Percentiles rank a stretch among this genome's conserved stretches.
These are phyloP conservation scores for Priocnemis perturbator DNA, from an alignment of 2,888 invertebrate species.

Conservation along the genomic window DNA sequence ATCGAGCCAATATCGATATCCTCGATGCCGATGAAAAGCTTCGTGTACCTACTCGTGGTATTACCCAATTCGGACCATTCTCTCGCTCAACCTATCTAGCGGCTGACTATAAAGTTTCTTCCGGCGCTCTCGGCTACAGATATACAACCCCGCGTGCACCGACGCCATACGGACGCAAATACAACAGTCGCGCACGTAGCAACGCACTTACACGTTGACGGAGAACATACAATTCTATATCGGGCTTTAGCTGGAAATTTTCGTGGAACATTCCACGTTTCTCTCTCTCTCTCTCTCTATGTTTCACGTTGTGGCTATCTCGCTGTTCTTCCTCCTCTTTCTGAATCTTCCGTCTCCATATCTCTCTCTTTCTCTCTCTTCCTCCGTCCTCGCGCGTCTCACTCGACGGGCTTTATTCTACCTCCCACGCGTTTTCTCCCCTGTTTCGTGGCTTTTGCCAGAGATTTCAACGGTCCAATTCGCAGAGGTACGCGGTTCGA, in stretches of 20 bases:
- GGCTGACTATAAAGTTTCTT: slow-evolving; percentile 12
- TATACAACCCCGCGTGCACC: background rate
- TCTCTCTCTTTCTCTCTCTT: slow-evolving; percentile 20
- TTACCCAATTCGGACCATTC: slow-evolving; percentile 36
- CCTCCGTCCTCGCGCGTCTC: too few species aligned
- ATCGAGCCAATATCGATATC: slow-evolving; percentile 37
- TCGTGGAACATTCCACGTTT: slow-evolving; percentile 16
- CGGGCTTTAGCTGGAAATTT: too few species aligned
- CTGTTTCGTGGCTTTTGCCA: slow-evolving; percentile 19
- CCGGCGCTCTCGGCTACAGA: background rate
- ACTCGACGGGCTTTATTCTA: slow-evolving; percentile 7
- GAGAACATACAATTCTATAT: too few species aligned
- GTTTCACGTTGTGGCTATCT: slow-evolving; percentile 7
- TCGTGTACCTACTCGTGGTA: slow-evolving; percentile 22
- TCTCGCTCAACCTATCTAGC: slow-evolving; percentile 10
- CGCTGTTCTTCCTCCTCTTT: background rate
- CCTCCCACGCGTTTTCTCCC: background rate
- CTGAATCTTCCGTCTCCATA: background rate
- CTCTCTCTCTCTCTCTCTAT: slow-evolving; percentile 19
- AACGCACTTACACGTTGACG: background rate
- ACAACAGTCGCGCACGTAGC: background rate
- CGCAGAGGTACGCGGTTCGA: slow-evolving; percentile 24
- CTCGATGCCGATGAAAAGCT: slow-evolving; percentile 31
- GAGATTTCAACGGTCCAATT: slow-evolving; percentile 34
- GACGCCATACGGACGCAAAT: background rate